These are phyloP conservation scores for Mycteria americana DNA, from an alignment of 2,797 vertebrate species.

Conservation along the genomic window DNA sequence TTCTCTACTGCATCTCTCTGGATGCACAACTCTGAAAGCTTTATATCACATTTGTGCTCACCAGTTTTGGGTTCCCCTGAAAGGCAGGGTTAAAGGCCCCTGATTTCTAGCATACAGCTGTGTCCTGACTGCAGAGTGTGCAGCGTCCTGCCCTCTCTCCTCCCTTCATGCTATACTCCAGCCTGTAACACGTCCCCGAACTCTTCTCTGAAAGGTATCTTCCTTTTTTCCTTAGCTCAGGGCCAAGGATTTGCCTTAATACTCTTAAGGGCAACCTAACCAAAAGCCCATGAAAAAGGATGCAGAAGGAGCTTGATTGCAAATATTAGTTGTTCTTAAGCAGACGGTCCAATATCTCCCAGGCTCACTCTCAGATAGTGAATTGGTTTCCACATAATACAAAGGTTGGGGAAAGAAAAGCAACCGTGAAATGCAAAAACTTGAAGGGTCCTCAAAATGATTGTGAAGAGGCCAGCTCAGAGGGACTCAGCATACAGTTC, in stretches of 20 bases:
- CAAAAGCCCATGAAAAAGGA: neutral
- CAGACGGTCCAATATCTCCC: neutral
- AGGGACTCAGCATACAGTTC: neutral
- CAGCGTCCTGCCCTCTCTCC: neutral
- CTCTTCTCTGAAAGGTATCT: neutral
- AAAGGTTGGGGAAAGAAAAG: neutral
- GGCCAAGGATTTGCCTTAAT: neutral
- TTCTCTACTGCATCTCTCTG: neutral
- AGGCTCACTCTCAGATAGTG: neutral
- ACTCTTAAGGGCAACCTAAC: neutral
- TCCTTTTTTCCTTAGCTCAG: neutral
- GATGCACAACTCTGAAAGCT: neutral
- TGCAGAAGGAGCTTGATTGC: neutral
- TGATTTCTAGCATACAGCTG: neutral
- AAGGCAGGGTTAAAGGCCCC: neutral
- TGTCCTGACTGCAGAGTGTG: neutral
- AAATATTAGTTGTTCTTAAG: neutral
- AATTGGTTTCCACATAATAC: neutral
- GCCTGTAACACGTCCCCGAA: neutral
- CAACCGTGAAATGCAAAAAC: neutral
- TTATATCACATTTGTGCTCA: neutral
- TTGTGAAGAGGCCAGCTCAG: neutral
- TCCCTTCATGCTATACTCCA: neutral
- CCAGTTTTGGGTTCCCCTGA: neutral
- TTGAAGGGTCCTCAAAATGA: neutral